These are phyloP conservation scores for Amblyraja radiata DNA, from an alignment of 2,797 vertebrate species.

Conservation along the genomic window DNA sequence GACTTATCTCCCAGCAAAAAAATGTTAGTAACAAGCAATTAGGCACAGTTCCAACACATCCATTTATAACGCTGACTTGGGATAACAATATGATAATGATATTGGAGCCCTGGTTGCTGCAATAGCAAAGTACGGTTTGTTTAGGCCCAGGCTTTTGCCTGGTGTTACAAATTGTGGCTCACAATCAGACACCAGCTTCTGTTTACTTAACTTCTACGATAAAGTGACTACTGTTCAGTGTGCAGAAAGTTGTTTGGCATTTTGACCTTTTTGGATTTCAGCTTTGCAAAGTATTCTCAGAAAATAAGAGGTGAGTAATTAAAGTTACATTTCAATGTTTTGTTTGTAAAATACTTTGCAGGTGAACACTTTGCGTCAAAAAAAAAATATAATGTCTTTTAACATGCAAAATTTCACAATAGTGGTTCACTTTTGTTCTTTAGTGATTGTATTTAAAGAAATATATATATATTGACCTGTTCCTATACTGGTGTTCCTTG, in stretches of 20 bases:
- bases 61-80: conserved; percentile 27
- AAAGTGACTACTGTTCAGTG: conserved; percentile 41
- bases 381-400: too few relatives aligned
- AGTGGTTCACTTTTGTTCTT: not conserved
- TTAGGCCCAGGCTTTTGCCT: conserved; percentile 52
- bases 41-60: not conserved
- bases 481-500: not conserved
- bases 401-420: not conserved
- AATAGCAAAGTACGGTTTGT: conserved; percentile 50
- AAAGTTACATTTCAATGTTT: conserved; percentile 15
- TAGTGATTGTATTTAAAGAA: not conserved
- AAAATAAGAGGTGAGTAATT: not conserved
- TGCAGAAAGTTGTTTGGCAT: conserved; percentile 35
- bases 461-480: not conserved
- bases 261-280: conserved; percentile 24
- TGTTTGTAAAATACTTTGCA: not conserved
- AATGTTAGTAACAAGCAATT: not conserved
- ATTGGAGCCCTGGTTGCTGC: conserved; percentile 40
- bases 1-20: not conserved
- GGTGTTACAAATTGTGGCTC: conserved; percentile 49
- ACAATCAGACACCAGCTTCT: conserved; percentile 50
- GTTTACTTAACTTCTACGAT: conserved; percentile 51
- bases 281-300: not conserved
- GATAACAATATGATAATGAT: conserved; percentile 43
- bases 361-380: not conserved